Evolutionary conservation across 1,140 invertebrate species (phyloP), one percentile per base, ranked within the genome.

Genomic region (Anastatus disparis): DNA sequence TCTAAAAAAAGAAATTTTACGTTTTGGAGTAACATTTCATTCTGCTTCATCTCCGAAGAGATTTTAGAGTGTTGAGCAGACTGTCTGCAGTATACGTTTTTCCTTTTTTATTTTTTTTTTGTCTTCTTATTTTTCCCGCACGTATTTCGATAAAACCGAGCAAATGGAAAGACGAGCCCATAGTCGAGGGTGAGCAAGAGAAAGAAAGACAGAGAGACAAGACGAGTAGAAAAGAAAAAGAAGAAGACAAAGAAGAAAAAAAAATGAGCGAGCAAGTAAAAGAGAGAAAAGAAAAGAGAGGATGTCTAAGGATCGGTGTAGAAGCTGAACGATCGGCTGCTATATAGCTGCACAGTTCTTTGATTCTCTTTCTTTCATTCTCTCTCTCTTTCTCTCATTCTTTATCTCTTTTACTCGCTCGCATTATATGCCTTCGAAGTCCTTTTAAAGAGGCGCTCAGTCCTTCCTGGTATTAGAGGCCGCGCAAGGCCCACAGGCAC

Each of bases 401-500:
- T 22, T n/a, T 35, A 2, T 62, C 38, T 59, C 53, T 29, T 24
- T 26, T 35, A 7, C 22, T 48, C 58, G 22, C 46, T 29, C 68
- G 40, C 59, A 56, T 58, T 56, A 58, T 64, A 44, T 42, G 50
- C 68, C 35, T 29, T 26, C 38, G 38, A 40, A 70, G 68, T 70
- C 68, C 68, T 64, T 70, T 70, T 70, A 70, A 70, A 70, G 68
- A 56, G 59, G 61, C 52, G 52, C 68, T 56, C 59, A 29, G 61
- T 70, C 61, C 68, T 70, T 70, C 68, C 53, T 70, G 68, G 68
- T 70, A 70, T 70, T 70, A 70, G 68, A 70, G 61, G 61, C 68
- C 13, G 44, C 65, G 15, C 10, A 52, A 61, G 52, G 59, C 58
- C 68, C 59, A 50, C 58, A 24, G 56, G 56, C 48, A 70, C 68